phyloP scores from a whole-genome alignment of 37 sponge, comb jelly and placozoan species.

The Theonella swinhoei region DNA sequence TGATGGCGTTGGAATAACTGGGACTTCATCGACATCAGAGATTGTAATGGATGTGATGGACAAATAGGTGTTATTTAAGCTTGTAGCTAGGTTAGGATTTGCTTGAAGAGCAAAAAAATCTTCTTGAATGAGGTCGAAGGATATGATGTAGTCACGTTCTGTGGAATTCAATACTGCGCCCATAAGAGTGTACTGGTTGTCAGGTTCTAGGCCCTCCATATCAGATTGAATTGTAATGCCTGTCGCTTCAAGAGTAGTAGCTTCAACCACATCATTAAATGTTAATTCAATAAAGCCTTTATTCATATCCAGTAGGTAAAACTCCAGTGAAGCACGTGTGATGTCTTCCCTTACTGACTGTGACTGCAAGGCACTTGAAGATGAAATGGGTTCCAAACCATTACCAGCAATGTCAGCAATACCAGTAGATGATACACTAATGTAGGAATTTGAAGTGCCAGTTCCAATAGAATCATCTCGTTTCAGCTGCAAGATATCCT shows the following conservation, averaged over 20 bases:
- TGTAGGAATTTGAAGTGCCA: conserved; percentile 34
- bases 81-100: conserved; percentile 62
- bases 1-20: conserved; percentile 11
- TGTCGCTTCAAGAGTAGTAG: conserved; percentile 42
- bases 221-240: conserved; percentile 64
- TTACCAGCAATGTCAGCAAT: conserved; percentile 69
- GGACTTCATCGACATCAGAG: conserved; percentile 23
- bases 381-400: conserved; percentile 26
- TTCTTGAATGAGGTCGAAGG: conserved; percentile 49
- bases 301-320: conserved; percentile 78
- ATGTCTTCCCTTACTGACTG: conserved; percentile 28
- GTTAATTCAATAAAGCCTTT: conserved; percentile 49
- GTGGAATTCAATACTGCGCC: neutral
- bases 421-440: conserved; percentile 35
- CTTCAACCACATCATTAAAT: conserved; percentile 77
- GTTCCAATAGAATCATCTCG: conserved; percentile 42
- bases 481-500: conserved; percentile 70
- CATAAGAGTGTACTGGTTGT: conserved; percentile 38
- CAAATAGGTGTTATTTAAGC: conserved; percentile 58
- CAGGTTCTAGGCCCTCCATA: conserved; percentile 16
- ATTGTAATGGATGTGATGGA: conserved; percentile 25
- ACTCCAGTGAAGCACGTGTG: conserved; percentile 41
- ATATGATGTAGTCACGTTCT: conserved; percentile 40
- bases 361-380: conserved; percentile 15
- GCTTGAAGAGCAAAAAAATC: conserved; percentile 61